Evolutionary conservation across 2,797 vertebrate genomes (phyloP).

Genomic region (Corythornis leucogaster): DNA sequence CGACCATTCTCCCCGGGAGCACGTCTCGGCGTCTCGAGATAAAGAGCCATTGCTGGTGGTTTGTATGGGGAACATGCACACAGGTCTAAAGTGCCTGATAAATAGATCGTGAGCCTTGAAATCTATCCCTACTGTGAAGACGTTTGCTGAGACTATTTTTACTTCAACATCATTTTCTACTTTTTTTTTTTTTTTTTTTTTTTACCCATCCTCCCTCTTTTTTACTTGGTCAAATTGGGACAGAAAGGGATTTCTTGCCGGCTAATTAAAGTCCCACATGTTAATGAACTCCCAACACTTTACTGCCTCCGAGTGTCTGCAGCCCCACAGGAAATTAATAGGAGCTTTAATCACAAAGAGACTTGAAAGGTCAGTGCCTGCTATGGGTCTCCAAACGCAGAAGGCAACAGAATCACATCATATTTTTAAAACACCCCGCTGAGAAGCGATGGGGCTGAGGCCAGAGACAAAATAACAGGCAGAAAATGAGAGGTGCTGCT

Average conservation of each 20-base stretch:
- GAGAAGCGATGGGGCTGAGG: slow-evolving; percentile 9
- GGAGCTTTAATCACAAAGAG: slow-evolving; percentile 74
- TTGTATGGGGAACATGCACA: not conserved
- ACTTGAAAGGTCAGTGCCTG: slow-evolving; percentile 76
- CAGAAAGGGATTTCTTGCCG: slow-evolving; percentile 54
- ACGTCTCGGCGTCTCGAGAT: rapidly evolving
- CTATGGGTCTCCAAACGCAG: slow-evolving; percentile 67
- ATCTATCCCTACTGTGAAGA: slow-evolving; percentile 39
- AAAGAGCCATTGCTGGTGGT: not conserved
- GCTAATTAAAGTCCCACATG: slow-evolving; percentile 75
- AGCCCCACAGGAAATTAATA: slow-evolving; percentile 80
- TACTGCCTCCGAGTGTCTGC: slow-evolving; percentile 51
- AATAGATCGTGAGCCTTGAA: slow-evolving; percentile 20
- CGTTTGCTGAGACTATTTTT: slow-evolving; percentile 26
- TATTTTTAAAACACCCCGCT: slow-evolving; percentile 52
- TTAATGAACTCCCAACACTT: slow-evolving; percentile 77
- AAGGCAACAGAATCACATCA: slow-evolving; percentile 32
- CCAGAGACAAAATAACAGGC: not conserved
- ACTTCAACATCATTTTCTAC: slow-evolving; percentile 16
- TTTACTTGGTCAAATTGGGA: slow-evolving; percentile 45
- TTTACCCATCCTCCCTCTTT: not conserved
- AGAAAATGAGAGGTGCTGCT: slow-evolving; percentile 20
- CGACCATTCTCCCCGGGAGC: not conserved
- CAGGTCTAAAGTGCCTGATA: slow-evolving; percentile 14
- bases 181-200: not conserved